These are phyloP conservation scores for Pygocentrus nattereri DNA, from an alignment of 2,797 vertebrate species.

Conservation along the genomic window DNA sequence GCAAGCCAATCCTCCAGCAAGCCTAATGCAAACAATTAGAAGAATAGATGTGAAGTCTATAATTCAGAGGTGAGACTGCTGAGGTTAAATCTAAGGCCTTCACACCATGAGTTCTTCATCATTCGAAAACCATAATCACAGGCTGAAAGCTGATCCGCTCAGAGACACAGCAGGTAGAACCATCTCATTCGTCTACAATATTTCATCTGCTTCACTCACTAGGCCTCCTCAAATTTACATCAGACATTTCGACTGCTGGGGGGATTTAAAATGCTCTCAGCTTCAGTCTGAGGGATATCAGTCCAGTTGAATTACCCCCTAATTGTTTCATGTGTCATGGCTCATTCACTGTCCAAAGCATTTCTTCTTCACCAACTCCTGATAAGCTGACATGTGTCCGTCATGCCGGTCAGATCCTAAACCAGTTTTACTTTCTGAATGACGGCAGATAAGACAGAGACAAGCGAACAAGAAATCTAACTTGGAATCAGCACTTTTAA, in stretches of 20 bases:
- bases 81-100: constrained; percentile 10
- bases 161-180: not conserved
- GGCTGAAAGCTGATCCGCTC: not conserved
- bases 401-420: not conserved
- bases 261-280: not conserved
- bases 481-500: not conserved
- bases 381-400: constrained; percentile 14
- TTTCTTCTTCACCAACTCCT: not conserved
- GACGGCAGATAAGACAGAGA: not conserved
- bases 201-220: not conserved
- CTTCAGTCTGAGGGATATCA: not conserved
- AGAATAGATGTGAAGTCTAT: not conserved
- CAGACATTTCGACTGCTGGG: too few species aligned
- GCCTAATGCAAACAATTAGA: not conserved
- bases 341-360: constrained; percentile 11
- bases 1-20: not conserved
- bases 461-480: constrained; percentile 11
- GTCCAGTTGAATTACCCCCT: not conserved
- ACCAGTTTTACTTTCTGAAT: constrained; percentile 15
- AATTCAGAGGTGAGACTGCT: constrained; percentile 6
- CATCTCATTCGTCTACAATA: not conserved
- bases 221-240: not conserved
- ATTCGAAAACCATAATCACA: constrained; percentile 1
- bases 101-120: not conserved
- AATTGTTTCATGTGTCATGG: not conserved